phyloP scores from a whole-genome alignment of 2,797 vertebrate species.

The Sebastes nivosus region DNA sequence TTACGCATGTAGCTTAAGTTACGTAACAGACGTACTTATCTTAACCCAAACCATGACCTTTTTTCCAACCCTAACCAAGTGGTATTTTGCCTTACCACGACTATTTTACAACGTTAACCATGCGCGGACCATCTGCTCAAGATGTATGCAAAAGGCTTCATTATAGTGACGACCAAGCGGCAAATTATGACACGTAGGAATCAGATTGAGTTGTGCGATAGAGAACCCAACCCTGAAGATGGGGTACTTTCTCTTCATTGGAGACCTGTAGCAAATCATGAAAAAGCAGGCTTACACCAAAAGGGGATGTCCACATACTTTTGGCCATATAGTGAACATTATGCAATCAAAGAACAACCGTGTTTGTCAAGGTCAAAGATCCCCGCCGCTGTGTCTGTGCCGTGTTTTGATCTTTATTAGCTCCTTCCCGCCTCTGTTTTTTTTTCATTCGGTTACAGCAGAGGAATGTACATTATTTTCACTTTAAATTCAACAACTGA shows the following conservation, averaged over 20 bases:
- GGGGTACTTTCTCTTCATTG: background rate
- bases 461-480: slow-evolving; percentile 46
- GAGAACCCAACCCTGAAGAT: background rate
- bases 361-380: slow-evolving; percentile 40
- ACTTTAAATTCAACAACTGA: slow-evolving; percentile 56
- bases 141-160: background rate
- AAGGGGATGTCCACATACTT: background rate
- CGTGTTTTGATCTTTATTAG: slow-evolving; percentile 35
- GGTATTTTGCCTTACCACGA: too few relatives aligned
- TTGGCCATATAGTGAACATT: background rate
- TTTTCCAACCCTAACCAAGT: too few relatives aligned
- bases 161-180: background rate
- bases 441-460: slow-evolving; percentile 37
- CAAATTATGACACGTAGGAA: background rate
- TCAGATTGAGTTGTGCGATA: background rate
- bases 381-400: slow-evolving; percentile 14
- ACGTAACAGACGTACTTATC: too few relatives aligned
- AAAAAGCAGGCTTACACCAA: background rate
- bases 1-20: too few relatives aligned
- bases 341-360: slow-evolving; percentile 14
- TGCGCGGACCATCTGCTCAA: background rate
- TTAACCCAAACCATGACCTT: too few relatives aligned
- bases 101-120: background rate
- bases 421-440: slow-evolving; percentile 4
- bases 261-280: background rate